phyloP scores from a whole-genome alignment of 2,797 vertebrate species.

The Limosa lapponica region DNA sequence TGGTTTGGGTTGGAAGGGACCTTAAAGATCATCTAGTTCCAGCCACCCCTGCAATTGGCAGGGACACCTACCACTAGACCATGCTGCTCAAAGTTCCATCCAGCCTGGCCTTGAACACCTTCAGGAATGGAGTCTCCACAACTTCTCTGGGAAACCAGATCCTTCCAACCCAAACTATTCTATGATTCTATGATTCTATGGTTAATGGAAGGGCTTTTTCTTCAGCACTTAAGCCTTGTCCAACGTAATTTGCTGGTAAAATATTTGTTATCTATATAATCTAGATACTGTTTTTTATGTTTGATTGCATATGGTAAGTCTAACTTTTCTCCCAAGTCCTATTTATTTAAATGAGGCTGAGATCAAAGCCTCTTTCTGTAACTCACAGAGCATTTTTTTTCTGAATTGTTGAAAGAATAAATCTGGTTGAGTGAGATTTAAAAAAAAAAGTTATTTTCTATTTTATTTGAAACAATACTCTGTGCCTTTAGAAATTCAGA shows the following conservation, averaged over 20 bases:
- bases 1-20: not conserved
- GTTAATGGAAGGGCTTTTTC: not conserved
- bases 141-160: too few relatives aligned
- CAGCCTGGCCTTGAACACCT: too few relatives aligned
- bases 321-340: not conserved
- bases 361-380: not conserved
- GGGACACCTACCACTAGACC: not conserved
- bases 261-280: not conserved
- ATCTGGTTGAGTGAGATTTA: not conserved
- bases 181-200: not conserved
- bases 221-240: not conserved
- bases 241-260: not conserved
- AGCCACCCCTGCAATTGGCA: not conserved
- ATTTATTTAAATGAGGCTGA: not conserved
- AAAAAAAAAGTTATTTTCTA: not conserved
- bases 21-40: not conserved
- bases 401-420: not conserved
- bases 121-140: too few relatives aligned
- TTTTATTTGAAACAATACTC: not conserved
- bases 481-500: not conserved
- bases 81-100: not conserved
- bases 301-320: not conserved
- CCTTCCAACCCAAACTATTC: not conserved
- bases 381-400: not conserved
- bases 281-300: accelerated